phyloP scores from a whole-genome alignment of 2,797 vertebrate genomes.

The Otolemur crassicaudatus region DNA sequence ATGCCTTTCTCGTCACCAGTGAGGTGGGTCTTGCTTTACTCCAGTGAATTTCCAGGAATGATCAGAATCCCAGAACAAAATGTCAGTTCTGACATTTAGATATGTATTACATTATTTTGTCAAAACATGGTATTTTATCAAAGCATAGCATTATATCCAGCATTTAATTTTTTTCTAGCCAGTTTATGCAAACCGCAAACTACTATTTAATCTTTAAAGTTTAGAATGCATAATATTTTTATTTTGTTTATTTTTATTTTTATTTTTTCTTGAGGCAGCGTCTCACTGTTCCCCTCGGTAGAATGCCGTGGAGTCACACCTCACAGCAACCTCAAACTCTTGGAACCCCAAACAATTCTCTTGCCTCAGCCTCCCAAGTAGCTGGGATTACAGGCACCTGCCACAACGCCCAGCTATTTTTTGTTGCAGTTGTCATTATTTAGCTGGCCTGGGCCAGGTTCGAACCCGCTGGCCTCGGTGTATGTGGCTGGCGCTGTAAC shows the following conservation, averaged over 20 bases:
- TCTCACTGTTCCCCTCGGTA: too few species aligned
- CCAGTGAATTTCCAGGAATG: background rate
- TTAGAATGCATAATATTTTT: background rate
- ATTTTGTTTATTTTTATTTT: background rate
- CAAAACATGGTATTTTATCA: background rate
- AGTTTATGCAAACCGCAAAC: background rate
- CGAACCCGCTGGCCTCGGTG: too few species aligned
- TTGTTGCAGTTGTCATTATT: too few species aligned
- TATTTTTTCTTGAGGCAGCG: too few species aligned
- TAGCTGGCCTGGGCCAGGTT: too few species aligned
- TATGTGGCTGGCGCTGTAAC: too few species aligned
- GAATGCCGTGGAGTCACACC: too few species aligned
- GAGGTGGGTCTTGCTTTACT: background rate
- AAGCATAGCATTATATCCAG: background rate
- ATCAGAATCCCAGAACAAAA: background rate
- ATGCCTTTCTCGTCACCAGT: fast-evolving
- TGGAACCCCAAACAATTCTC: too few species aligned
- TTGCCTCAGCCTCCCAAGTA: too few species aligned
- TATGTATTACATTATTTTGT: background rate
- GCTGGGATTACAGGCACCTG: too few species aligned
- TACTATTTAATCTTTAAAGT: background rate
- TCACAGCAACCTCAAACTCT: too few species aligned
- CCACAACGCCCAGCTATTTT: too few species aligned
- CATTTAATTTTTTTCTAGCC: background rate
- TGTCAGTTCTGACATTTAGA: background rate